phyloP scores from a whole-genome alignment of 2,888 invertebrate genomes.

The Ectobius pallidus region DNA sequence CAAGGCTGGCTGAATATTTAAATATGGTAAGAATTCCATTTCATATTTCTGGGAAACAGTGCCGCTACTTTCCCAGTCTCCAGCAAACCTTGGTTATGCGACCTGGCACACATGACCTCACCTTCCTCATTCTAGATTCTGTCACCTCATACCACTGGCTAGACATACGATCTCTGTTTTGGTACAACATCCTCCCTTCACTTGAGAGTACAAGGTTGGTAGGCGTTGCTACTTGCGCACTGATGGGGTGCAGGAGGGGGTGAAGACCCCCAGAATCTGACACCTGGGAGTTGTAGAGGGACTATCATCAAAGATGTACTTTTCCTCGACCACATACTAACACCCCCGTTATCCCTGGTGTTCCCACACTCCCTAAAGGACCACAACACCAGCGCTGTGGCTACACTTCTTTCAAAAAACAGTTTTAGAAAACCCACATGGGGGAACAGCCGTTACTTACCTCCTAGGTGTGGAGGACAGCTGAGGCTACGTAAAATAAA shows the following conservation, averaged over 20 bases:
- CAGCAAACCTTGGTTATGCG: no score
- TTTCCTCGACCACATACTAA: no score
- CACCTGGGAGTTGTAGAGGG: conserved; percentile 16
- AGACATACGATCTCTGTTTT: conserved; percentile 37
- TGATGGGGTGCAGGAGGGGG: no score
- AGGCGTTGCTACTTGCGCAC: conserved; percentile 11
- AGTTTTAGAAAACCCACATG: neutral
- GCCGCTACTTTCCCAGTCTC: no score
- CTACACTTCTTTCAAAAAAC: neutral
- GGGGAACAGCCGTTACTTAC: neutral
- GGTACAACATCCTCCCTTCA: conserved; percentile 25
- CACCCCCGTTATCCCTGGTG: neutral
- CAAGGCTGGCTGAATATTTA: no score
- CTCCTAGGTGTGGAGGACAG: no score
- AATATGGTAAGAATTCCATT: no score
- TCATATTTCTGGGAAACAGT: no score
- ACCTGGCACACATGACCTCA: neutral
- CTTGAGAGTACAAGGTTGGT: conserved; percentile 29
- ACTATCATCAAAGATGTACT: neutral
- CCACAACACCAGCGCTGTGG: neutral
- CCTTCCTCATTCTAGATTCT: neutral
- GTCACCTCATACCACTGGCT: neutral
- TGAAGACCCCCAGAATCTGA: conserved; percentile 7
- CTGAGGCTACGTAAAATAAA: neutral
- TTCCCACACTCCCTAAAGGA: conserved; percentile 10